phyloP scores from a whole-genome alignment of 2,113 vertebrate genomes.

The Percina caprodes region DNA sequence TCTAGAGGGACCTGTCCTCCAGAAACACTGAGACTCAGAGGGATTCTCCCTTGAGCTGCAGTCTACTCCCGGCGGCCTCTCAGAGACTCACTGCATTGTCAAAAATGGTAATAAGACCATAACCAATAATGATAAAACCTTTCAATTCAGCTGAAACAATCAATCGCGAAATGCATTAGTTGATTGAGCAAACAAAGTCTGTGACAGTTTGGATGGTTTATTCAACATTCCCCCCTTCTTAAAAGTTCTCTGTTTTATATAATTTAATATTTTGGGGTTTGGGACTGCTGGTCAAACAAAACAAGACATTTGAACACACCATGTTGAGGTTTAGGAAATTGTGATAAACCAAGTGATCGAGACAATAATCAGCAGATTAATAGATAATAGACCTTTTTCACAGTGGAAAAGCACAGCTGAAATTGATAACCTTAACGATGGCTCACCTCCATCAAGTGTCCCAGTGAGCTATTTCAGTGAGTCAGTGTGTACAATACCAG shows the following conservation, averaged over 20 bases:
- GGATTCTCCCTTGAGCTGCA: constrained; percentile 29
- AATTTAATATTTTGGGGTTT: not conserved
- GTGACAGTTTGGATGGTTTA: not conserved
- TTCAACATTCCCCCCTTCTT: not conserved
- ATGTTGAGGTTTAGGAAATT: not conserved
- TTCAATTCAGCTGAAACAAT: not conserved
- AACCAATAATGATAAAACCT: not conserved
- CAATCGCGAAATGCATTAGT: not conserved
- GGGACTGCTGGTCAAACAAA: not conserved
- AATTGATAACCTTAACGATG: too few relatives aligned
- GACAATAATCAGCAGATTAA: not conserved
- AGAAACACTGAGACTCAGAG: constrained; percentile 47
- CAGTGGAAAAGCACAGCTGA: too few relatives aligned
- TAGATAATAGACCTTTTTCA: not conserved
- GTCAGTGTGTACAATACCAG: too few relatives aligned
- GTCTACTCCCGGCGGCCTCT: constrained; percentile 11
- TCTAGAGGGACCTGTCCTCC: constrained; percentile 65
- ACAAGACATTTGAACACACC: not conserved
- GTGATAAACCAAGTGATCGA: not conserved
- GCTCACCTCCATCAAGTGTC: too few relatives aligned
- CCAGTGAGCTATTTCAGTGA: too few relatives aligned
- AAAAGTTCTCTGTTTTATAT: not conserved
- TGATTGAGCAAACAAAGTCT: not conserved
- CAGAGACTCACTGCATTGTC: not conserved
- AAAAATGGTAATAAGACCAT: not conserved